A percentile compares a stretch with the other conserved stretches of the same genome.
Conservation (phyloP, 2,888 invertebrate genomes). For the Physocephala rufipes region DNA sequence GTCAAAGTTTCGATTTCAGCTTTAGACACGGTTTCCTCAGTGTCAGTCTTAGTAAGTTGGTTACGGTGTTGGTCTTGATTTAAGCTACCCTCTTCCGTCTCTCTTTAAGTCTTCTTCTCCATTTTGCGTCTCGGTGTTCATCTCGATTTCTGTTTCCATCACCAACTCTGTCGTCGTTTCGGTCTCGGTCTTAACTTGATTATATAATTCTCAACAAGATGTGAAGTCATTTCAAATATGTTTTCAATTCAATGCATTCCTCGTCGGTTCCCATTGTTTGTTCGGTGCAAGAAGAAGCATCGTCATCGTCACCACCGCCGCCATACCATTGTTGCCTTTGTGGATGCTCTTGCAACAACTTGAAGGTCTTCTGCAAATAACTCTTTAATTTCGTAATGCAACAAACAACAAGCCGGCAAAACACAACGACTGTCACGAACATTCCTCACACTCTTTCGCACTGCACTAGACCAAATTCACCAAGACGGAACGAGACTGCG, state of each 20-base stretch:
- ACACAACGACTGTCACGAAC: slow-evolving; percentile 24
- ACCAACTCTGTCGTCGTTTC: not conserved
- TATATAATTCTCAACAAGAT: slow-evolving; percentile 25
- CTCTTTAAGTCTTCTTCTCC: slow-evolving; percentile 3
- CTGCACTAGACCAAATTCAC: not conserved
- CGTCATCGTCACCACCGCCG: not conserved
- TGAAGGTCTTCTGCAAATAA: slow-evolving; percentile 7
- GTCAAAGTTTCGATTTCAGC: too few relatives aligned
- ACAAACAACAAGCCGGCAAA: slow-evolving; percentile 14
- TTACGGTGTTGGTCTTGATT: too few relatives aligned
- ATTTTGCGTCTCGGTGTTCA: not conserved
- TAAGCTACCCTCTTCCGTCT: too few relatives aligned
- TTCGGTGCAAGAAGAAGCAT: not conserved
- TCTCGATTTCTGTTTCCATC: too few relatives aligned
- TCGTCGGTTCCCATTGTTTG: slow-evolving; percentile 25
- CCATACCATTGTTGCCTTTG: not conserved
- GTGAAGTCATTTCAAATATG: slow-evolving; percentile 28
- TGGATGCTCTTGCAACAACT: not conserved
- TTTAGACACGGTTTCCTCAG: too few relatives aligned
- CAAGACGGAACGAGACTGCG: slow-evolving; percentile 14
- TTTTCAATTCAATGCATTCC: slow-evolving; percentile 13
- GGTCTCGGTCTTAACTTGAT: slow-evolving; percentile 18
- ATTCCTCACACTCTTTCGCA: slow-evolving; percentile 1
- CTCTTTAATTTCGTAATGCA: slow-evolving; percentile 22
- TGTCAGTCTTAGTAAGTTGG: too few relatives aligned